Conservation (phyloP, 2,888 invertebrate genomes). For the Microdon myrmicae region DNA sequence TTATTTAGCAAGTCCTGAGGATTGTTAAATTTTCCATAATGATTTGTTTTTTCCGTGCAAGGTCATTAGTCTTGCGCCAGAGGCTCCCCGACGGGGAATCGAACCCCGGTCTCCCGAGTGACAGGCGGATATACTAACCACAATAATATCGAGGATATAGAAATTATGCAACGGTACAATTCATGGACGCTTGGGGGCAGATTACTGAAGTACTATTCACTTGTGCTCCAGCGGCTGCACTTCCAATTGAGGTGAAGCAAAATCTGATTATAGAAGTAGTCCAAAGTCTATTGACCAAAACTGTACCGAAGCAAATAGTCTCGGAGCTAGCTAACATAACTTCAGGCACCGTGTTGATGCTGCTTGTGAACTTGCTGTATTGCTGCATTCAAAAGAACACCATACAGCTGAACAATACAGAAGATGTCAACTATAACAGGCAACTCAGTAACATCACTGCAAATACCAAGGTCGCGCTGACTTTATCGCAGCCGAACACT, state of each 20-base stretch:
- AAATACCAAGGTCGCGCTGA: conserved; percentile 17
- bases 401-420: background rate
- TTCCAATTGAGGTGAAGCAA: conserved; percentile 77
- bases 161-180: conserved; percentile 78
- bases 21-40: no score
- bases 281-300: conserved; percentile 79
- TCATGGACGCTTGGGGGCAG: conserved; percentile 91
- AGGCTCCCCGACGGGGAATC: no score
- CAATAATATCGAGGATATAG: conserved; percentile 77
- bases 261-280: conserved; percentile 80
- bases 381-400: conserved; percentile 68
- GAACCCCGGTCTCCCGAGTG: no score
- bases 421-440: conserved; percentile 28
- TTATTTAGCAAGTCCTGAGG: no score
- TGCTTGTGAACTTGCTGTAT: conserved; percentile 81
- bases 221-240: conserved; percentile 79
- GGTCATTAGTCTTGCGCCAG: no score
- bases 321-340: conserved; percentile 82
- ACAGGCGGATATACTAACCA: no score
- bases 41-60: no score
- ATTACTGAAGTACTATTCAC: conserved; percentile 84
- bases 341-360: conserved; percentile 81
- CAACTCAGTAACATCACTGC: conserved; percentile 13
- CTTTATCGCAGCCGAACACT: conserved; percentile 52
- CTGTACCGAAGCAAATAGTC: conserved; percentile 75